A percentile compares a stretch with the other conserved stretches of the same genome.
Evolutionary conservation across 92 coral and sea anemone genomes (phyloP).

Genomic region (Paramuricea clavata): DNA sequence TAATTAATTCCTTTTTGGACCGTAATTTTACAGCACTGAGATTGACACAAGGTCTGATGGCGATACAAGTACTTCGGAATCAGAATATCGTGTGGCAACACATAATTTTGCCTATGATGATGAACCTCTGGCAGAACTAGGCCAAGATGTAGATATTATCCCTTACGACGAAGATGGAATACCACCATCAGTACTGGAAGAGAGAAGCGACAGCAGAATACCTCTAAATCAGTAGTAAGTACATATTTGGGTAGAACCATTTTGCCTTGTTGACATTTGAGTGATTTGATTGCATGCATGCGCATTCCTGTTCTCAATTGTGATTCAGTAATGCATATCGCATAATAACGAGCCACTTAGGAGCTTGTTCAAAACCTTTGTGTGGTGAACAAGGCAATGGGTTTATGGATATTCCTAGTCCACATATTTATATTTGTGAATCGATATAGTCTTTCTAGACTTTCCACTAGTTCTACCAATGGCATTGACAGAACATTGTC

Average conservation of each 20-base stretch:
- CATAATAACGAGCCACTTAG: too few relatives aligned
- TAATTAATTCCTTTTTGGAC: too few relatives aligned
- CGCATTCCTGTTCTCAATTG: not conserved
- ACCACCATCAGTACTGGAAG: not conserved
- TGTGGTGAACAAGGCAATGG: too few relatives aligned
- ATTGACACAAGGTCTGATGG: not conserved
- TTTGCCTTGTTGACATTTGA: not conserved
- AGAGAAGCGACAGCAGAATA: constrained; percentile 10
- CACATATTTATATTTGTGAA: too few relatives aligned
- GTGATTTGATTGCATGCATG: not conserved
- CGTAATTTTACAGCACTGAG: too few relatives aligned
- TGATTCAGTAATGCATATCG: not conserved
- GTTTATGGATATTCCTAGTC: too few relatives aligned
- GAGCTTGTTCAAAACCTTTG: too few relatives aligned
- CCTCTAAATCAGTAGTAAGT: constrained; percentile 25
- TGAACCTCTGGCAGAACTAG: constrained; percentile 8
- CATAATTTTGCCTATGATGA: not conserved
- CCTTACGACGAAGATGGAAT: not conserved
- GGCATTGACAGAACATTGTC: too few relatives aligned
- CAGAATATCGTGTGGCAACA: too few relatives aligned
- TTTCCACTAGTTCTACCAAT: too few relatives aligned
- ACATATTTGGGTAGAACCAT: too few relatives aligned
- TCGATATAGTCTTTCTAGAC: too few relatives aligned
- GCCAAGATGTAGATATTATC: not conserved
- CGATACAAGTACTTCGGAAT: not conserved